phyloP scores from a whole-genome alignment of 2,888 invertebrate species.

The Odontomyia ornata region DNA sequence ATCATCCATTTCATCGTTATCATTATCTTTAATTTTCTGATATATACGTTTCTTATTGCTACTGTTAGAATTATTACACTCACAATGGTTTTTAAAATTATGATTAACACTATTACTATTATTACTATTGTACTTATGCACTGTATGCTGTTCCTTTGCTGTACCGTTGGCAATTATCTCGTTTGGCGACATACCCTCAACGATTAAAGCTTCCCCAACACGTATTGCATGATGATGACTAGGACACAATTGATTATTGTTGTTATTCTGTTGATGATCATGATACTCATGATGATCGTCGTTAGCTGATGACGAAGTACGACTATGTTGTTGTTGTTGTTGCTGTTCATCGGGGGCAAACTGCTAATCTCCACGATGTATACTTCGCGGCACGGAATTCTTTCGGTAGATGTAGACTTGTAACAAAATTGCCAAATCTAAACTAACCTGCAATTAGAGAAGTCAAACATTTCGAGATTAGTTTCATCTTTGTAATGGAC shows the following conservation, averaged over 20 bases:
- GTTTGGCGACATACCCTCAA: constrained; percentile 6
- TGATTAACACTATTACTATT: constrained; percentile 33
- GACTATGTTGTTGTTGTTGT: constrained; percentile 51
- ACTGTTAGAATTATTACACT: constrained; percentile 48
- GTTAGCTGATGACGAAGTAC: constrained; percentile 57
- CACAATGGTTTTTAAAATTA: constrained; percentile 33
- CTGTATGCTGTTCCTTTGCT: constrained; percentile 42
- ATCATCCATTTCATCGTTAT: constrained; percentile 23
- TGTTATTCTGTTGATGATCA: constrained; percentile 46
- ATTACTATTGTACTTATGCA: constrained; percentile 43
- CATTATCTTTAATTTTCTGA: constrained; percentile 23
- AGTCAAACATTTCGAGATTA: background rate
- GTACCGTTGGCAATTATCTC: constrained; percentile 36
- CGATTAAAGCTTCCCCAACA: constrained; percentile 20
- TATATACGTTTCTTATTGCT: constrained; percentile 33
- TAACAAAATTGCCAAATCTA: constrained; percentile 72
- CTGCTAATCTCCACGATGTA: constrained; percentile 74
- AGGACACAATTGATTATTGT: constrained; percentile 42
- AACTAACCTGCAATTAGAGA: constrained; percentile 72
- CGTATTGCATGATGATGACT: constrained; percentile 29
- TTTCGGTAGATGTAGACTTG: constrained; percentile 74
- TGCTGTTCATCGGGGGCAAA: constrained; percentile 66
- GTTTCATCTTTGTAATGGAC: background rate
- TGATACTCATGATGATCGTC: constrained; percentile 60
- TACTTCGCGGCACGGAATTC: constrained; percentile 66